A percentile compares a stretch with the other conserved stretches of the same genome.
These are phyloP conservation scores for Thamnophis elegans DNA, from an alignment of 2,797 vertebrate species.

Conservation along the genomic window DNA sequence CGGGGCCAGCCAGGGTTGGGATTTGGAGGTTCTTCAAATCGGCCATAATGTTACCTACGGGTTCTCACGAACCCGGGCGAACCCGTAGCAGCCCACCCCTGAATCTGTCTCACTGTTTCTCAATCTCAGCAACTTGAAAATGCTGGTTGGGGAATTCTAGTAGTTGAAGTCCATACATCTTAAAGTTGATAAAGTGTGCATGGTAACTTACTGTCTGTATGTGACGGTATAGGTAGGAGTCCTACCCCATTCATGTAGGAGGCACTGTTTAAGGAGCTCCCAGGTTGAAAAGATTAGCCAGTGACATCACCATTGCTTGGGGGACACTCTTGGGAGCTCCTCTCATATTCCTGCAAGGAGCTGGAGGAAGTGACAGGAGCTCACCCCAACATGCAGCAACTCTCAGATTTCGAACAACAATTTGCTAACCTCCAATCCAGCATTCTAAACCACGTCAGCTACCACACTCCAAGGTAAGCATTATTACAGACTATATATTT, in stretches of 20 bases:
- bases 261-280: background rate
- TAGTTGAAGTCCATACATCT: background rate
- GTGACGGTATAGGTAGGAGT: background rate
- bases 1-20: too few relatives aligned
- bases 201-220: background rate
- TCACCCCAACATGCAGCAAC: background rate
- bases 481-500: background rate
- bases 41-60: too few relatives aligned
- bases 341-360: background rate
- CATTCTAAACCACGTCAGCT: background rate
- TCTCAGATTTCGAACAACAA: background rate
- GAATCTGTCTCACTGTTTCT: background rate
- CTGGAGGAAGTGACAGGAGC: background rate
- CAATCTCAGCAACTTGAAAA: background rate
- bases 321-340: background rate
- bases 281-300: background rate
- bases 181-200: background rate
- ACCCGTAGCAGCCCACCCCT: too few relatives aligned
- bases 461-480: background rate
- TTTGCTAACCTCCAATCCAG: background rate
- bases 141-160: background rate
- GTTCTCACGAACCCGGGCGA: too few relatives aligned
- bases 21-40: too few relatives aligned
- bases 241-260: background rate
- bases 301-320: background rate